phyloP scores from a whole-genome alignment of 2,888 invertebrate genomes.

The Parelbella ahira region DNA sequence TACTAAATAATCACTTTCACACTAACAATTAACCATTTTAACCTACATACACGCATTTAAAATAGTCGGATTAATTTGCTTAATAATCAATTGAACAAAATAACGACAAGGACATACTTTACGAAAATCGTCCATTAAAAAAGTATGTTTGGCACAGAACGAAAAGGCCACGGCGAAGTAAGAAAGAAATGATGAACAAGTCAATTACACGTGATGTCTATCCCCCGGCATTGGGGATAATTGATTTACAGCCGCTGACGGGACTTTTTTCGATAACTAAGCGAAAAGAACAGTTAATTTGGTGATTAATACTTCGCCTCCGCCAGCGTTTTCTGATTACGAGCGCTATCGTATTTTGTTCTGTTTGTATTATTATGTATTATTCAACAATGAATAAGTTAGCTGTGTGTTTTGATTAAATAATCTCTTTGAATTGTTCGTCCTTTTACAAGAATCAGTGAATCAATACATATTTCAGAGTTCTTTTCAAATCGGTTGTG shows the following conservation, averaged over 20 bases:
- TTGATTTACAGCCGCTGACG: slow-evolving; percentile 57
- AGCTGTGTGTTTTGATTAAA: too few species aligned
- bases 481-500: too few species aligned
- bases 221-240: slow-evolving; percentile 46
- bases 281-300: slow-evolving; percentile 51
- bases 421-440: too few species aligned
- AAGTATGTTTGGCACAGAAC: slow-evolving; percentile 18
- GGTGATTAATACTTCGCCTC: slow-evolving; percentile 47
- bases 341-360: slow-evolving; percentile 25
- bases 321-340: slow-evolving; percentile 14
- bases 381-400: background rate
- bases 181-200: slow-evolving; percentile 47
- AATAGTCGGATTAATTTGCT: too few species aligned
- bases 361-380: background rate
- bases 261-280: slow-evolving; percentile 50
- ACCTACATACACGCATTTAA: too few species aligned
- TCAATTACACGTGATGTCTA: slow-evolving; percentile 50
- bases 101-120: too few species aligned
- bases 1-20: too few species aligned
- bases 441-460: too few species aligned
- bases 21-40: too few species aligned
- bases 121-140: slow-evolving; percentile 1
- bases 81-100: too few species aligned
- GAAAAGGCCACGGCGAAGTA: slow-evolving; percentile 30
- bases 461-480: too few species aligned